A percentile compares a stretch with the other conserved stretches of the same genome.
Conservation (phyloP, 1,140 invertebrate species). For the Orchesella cincta region DNA sequence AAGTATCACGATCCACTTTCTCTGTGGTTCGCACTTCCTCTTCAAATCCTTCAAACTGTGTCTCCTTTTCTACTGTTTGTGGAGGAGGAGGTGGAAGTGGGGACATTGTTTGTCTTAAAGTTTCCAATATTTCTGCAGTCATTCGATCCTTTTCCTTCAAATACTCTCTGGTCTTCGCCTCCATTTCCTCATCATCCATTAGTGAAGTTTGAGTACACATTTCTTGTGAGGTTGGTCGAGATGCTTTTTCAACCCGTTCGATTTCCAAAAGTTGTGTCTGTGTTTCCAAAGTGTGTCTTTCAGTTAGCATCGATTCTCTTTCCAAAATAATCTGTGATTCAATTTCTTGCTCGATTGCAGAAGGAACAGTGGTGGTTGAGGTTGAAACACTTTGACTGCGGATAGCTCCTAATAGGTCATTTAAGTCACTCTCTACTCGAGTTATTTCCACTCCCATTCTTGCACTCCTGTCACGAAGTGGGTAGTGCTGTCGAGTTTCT, state of each 20-base stretch:
- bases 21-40: not conserved
- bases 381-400: not conserved
- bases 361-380: not conserved
- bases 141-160: not conserved
- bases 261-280: not conserved
- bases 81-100: constrained; percentile 28
- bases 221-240: not conserved
- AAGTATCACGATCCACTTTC: constrained; percentile 38
- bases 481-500: not conserved
- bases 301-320: not conserved
- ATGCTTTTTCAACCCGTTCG: not conserved
- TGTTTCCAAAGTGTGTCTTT: not conserved
- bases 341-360: not conserved
- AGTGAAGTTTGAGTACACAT: constrained; percentile 13
- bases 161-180: not conserved
- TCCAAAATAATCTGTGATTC: constrained; percentile 4
- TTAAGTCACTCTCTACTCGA: not conserved
- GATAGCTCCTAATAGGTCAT: not conserved
- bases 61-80: constrained; percentile 43
- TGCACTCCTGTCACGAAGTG: constrained; percentile 1
- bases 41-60: constrained; percentile 36
- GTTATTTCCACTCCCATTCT: not conserved
- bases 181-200: not conserved
- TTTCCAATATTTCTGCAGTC: constrained; percentile 52
- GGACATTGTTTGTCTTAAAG: constrained; percentile 52